Evolutionary conservation across 2,797 vertebrate genomes (phyloP), one percentile per base, ranked within the genome.

Genomic region (Tapera naevia): DNA sequence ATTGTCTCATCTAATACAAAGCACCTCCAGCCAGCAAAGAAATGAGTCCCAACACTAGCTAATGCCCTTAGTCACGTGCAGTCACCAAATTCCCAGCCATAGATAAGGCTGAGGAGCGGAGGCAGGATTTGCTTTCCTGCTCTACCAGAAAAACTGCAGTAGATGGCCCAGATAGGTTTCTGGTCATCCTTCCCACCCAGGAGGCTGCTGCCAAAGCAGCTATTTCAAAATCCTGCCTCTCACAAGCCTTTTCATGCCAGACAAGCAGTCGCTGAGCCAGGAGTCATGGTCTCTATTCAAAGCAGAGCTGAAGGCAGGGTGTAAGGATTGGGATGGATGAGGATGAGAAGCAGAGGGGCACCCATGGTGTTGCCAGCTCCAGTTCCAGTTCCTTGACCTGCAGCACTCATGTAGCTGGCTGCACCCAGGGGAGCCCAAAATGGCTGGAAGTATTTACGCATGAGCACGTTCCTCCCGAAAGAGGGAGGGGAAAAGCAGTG

Each of bases 241-340:
- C 1, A 0, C 25, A 51, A 48, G 62, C 45, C 48, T n/a, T 73
- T 32, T 43, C 0, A 0, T 5, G 4, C 28, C 0, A 2, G 74
- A 65, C 89, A 73, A 64, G 86, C n/a, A 23, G 74, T 37, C 56
- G 89, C 70, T 93, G 3, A 1, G 45, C 74, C 1, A 0, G 35
- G n/a, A 78, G 9, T 4, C 5, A 0, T 0, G 0, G 30, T 12
- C 54, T 60, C 14, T 28, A 12, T 2, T 81, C 60, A 51, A 60
- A 89, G 74, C 37, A 4, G 19, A 82, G n/a, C 22, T 33, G 37
- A 73, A 56, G 16, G 1, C 1, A 1, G 30, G 22, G 27, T 69
- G 62, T 13, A 43, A 43, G 64, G 56, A 41, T 17, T 57, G 33
- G 64, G 66, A 33, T 62, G 43, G 82, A 62, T 18, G 8, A 14